Evolutionary conservation across 2,888 invertebrate species (phyloP), one percentile per base, ranked within the genome.

Genomic region (Parapristionchus giblindavisi): DNA sequence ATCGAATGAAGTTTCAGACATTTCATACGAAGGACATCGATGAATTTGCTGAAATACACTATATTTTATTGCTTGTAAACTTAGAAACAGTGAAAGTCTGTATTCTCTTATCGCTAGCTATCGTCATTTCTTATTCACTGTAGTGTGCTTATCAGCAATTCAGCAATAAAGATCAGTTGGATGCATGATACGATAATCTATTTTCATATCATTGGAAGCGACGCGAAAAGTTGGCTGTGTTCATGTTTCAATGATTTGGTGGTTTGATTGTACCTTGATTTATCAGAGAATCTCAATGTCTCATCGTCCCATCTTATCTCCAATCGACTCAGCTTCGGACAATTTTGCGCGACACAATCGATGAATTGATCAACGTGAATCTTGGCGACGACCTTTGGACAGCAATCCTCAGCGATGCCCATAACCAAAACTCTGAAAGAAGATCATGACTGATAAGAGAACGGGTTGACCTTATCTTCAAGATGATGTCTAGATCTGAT

Each of bases 241-340:
- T 21, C 11, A 48, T 48, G 48, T 14, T 48, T 14, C 48, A 11
- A 48, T 48, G 14, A 48, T 21, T 21, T 4, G 29, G 27, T 32
- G 58, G 24, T 4, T 3, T 36, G 5, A 2, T 61, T 38, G n/a
- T 48, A 84, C 85, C 85, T 97, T 88, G 97, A 97, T 90, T 99
- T 99, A 89, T 99, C 99, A 52, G 97, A 98, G 90, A 97, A 99
- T 72, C 99, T 92, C 51, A 99, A 91, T 87, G 98, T 98, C 86
- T 97, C 97, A 0, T 98, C 97, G 89, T 99, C 99, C 99, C 99
- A 99, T 84, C 94, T 92, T 36, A 99, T 90, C 89, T 99, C 99
- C 75, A 99, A 89, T 0, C 99, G 92, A 27, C 96, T 95, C 85
- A 99, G 89, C 84, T 92, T 92, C 0, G 92, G 92, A 87, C 96